Evolutionary conservation across 2,113 vertebrate genomes (phyloP).

Genomic region (Carassius gibelio): DNA sequence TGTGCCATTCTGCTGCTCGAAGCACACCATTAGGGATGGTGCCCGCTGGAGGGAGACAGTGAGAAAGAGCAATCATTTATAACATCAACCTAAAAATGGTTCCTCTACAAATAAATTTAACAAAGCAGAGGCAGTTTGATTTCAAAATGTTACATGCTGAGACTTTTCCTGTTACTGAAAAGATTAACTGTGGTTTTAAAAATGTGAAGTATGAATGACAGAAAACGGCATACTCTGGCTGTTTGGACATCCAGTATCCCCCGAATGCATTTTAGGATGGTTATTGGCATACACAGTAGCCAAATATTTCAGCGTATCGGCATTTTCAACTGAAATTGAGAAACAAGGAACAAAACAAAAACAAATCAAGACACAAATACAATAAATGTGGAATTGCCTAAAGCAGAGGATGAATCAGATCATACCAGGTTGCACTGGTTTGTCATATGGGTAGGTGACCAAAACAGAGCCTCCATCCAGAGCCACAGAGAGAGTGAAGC

Average conservation of each 20-base stretch:
- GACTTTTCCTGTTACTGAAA: not conserved
- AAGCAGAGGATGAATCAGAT: not conserved
- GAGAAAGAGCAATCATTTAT: not conserved
- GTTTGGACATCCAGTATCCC: conserved; percentile 85
- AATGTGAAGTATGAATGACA: not conserved
- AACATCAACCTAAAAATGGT: conserved; percentile 3
- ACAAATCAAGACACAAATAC: not conserved
- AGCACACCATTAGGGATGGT: conserved; percentile 82
- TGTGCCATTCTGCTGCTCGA: conserved; percentile 90
- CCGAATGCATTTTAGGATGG: conserved; percentile 90
- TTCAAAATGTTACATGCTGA: too few species aligned
- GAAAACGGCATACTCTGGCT: conserved; percentile 80
- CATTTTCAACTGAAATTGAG: conserved; percentile 84
- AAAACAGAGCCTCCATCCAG: conserved; percentile 92
- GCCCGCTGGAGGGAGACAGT: conserved; percentile 49
- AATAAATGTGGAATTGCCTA: not conserved
- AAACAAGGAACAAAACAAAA: not conserved
- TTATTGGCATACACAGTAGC: conserved; percentile 91
- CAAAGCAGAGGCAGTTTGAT: not conserved
- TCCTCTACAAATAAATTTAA: not conserved
- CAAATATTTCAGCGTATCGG: conserved; percentile 90
- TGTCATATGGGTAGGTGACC: conserved; percentile 93
- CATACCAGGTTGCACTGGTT: conserved; percentile 88
- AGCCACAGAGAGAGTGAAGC: conserved; percentile 89
- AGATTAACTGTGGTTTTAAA: not conserved